These are phyloP conservation scores for Nephotettix cincticeps DNA, from an alignment of 1,140 invertebrate species.

Conservation along the genomic window DNA sequence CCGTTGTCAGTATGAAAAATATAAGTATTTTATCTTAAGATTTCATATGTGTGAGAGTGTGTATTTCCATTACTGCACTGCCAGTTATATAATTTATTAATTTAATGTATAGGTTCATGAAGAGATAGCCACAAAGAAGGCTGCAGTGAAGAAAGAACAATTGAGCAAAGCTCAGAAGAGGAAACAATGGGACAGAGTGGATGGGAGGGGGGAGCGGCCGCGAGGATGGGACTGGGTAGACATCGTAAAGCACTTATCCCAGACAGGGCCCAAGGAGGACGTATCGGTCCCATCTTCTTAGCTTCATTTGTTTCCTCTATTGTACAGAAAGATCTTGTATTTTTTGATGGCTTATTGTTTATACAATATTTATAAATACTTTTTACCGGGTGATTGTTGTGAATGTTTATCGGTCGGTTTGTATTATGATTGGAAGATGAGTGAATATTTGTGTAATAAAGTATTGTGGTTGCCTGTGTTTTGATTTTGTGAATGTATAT, in stretches of 20 bases:
- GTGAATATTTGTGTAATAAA: too few relatives aligned
- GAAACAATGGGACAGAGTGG: conserved; percentile 77
- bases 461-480: too few relatives aligned
- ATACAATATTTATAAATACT: too few relatives aligned
- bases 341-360: too few relatives aligned
- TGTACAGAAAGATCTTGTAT: too few relatives aligned
- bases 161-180: conserved; percentile 91
- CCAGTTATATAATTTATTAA: neutral
- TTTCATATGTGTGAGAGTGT: neutral
- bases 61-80: neutral
- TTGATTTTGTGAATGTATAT: too few relatives aligned
- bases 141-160: conserved; percentile 73
- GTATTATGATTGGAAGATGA: too few relatives aligned
- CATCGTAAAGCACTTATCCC: conserved; percentile 92
- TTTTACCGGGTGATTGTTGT: too few relatives aligned
- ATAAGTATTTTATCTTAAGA: neutral
- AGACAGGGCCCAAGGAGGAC: conserved; percentile 64
- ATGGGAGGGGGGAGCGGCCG: conserved; percentile 79
- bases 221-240: conserved; percentile 95
- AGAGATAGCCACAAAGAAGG: conserved; percentile 47
- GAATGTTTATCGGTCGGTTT: too few relatives aligned
- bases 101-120: neutral
- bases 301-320: conserved; percentile 29
- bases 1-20: too few relatives aligned
- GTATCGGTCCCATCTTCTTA: conserved; percentile 24